Conservation (phyloP, 2,888 invertebrate species). For the Hyppa rectilinea region DNA sequence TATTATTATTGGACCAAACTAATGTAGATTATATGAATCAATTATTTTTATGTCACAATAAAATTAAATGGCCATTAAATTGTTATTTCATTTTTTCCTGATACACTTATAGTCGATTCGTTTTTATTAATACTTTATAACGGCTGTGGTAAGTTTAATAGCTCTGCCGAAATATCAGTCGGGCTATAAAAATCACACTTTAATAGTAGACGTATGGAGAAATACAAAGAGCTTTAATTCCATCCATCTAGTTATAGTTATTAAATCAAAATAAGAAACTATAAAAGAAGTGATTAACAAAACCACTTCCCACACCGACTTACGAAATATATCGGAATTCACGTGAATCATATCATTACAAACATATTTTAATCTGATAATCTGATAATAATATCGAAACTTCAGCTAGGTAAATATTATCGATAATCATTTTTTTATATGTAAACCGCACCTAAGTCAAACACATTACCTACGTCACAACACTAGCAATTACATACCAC, state of each 20-base stretch:
- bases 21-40: conserved; percentile 83
- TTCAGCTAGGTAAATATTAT: conserved; percentile 11
- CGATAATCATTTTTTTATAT: conserved; percentile 21
- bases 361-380: conserved; percentile 26
- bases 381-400: not conserved
- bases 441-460: conserved; percentile 6
- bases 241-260: conserved; percentile 8
- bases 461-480: conserved; percentile 30
- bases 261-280: conserved; percentile 19
- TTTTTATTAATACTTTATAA: conserved; percentile 37
- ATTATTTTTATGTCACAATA: conserved; percentile 71
- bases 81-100: conserved; percentile 66
- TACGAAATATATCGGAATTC: conserved; percentile 3
- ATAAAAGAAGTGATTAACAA: conserved; percentile 19
- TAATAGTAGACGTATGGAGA: conserved; percentile 17
- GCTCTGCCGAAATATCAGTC: conserved; percentile 6
- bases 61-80: conserved; percentile 83
- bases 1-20: conserved; percentile 85
- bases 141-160: conserved; percentile 7
- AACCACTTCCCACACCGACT: conserved; percentile 17
- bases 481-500: conserved; percentile 3
- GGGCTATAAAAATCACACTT: conserved; percentile 18
- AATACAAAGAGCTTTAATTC: not conserved
- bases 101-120: conserved; percentile 12
- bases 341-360: conserved; percentile 27